Evolutionary conservation across 1,140 invertebrate species (phyloP).

Genomic region (Matsumurasca onukii): DNA sequence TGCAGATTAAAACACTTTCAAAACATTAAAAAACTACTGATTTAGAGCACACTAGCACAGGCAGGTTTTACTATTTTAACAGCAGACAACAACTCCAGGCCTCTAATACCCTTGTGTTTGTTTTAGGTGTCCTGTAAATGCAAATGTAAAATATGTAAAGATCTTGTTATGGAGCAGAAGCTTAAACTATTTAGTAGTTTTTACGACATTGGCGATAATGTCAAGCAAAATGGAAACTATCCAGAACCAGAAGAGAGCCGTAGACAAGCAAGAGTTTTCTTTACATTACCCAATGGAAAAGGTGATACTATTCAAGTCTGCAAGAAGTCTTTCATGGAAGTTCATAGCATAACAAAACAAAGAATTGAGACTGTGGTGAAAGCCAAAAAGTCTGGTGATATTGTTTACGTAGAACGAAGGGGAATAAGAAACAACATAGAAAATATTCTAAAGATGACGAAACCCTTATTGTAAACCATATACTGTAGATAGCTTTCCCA

Average conservation of each 20-base stretch:
- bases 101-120: not conserved
- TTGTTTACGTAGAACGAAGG: slow-evolving; percentile 17
- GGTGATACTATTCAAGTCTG: not conserved
- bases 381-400: slow-evolving; percentile 24
- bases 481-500: slow-evolving; percentile 27
- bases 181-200: not conserved
- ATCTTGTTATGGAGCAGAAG: not conserved
- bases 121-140: not conserved
- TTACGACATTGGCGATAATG: not conserved
- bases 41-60: no score
- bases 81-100: no score
- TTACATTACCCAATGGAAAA: not conserved
- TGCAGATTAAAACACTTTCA: no score
- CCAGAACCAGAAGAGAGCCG: not conserved
- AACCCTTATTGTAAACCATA: slow-evolving; percentile 17
- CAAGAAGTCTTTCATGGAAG: not conserved
- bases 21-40: no score
- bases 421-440: slow-evolving; percentile 29
- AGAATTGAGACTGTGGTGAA: slow-evolving; percentile 24
- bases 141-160: not conserved
- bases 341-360: not conserved
- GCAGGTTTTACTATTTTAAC: no score
- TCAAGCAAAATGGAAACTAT: not conserved
- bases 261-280: not conserved
- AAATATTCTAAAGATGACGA: slow-evolving; percentile 17